Conservation (phyloP, 2,888 invertebrate species). For the Thumatha senex region DNA sequence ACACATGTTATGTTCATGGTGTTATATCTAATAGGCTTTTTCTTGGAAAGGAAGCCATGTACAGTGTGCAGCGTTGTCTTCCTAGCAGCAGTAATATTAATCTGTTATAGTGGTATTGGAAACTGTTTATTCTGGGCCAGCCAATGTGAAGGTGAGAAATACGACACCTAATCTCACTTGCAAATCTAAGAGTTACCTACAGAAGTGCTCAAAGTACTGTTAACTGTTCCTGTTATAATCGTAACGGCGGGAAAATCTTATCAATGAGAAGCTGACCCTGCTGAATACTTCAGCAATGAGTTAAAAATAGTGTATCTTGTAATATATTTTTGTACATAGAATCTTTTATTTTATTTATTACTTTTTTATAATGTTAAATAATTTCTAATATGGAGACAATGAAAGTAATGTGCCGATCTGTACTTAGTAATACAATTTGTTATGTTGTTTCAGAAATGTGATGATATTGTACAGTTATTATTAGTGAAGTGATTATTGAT, state of each 20-base stretch:
- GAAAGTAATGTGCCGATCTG: constrained; percentile 53
- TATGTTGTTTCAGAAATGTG: constrained; percentile 56
- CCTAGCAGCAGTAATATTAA: constrained; percentile 94
- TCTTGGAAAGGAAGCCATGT: constrained; percentile 97
- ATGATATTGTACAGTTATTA: constrained; percentile 65
- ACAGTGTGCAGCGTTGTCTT: constrained; percentile 98
- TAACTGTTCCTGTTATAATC: constrained; percentile 47
- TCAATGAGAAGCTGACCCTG: constrained; percentile 27
- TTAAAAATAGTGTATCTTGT: constrained; percentile 38
- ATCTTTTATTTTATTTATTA: constrained; percentile 34
- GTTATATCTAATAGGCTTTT: constrained; percentile 97
- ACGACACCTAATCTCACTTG: constrained; percentile 68
- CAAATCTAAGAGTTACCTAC: constrained; percentile 48
- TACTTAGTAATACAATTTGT: constrained; percentile 66
- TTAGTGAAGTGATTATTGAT: constrained; percentile 44
- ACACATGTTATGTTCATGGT: constrained; percentile 99
- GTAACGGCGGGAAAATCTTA: constrained; percentile 37
- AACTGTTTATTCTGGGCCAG: constrained; percentile 96
- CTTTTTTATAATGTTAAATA: constrained; percentile 18
- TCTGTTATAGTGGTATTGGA: constrained; percentile 98
- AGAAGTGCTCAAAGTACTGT: constrained; percentile 67
- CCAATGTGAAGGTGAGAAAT: constrained; percentile 88
- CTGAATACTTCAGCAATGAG: constrained; percentile 26
- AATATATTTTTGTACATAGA: constrained; percentile 71
- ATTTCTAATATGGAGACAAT: constrained; percentile 30